These are phyloP conservation scores for Montipora efflorescens DNA, from an alignment of 64 coral and sea anemone genomes.

Conservation along the genomic window DNA sequence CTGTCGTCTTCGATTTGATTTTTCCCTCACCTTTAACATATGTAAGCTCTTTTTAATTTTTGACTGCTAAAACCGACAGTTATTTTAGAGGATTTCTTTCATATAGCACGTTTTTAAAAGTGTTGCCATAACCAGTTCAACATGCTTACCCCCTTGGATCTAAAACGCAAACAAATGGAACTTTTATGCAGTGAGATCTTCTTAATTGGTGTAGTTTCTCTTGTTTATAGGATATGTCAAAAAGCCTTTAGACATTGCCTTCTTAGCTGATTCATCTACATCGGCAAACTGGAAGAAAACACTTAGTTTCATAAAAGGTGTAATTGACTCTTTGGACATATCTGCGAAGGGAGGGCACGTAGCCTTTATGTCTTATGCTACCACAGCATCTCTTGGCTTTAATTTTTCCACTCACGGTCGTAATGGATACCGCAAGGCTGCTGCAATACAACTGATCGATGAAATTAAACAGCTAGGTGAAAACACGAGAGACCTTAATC, in stretches of 20 bases:
- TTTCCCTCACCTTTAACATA: too few relatives aligned
- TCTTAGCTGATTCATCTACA: conserved; percentile 57
- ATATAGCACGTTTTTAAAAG: too few relatives aligned
- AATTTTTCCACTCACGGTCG: conserved; percentile 18
- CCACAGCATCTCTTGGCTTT: conserved; percentile 35
- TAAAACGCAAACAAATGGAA: too few relatives aligned
- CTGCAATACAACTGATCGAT: conserved; percentile 39
- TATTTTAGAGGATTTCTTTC: too few relatives aligned
- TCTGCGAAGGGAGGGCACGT: conserved; percentile 44
- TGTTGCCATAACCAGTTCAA: too few relatives aligned
- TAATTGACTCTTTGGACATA: conserved; percentile 62
- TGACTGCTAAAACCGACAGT: too few relatives aligned
- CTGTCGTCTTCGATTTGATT: too few relatives aligned
- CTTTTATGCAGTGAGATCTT: too few relatives aligned
- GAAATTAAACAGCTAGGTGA: conserved; percentile 21
- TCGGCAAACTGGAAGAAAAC: conserved; percentile 51
- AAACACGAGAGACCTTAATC: conserved; percentile 22
- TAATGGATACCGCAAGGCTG: conserved; percentile 28
- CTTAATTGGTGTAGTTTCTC: not conserved
- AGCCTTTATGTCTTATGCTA: conserved; percentile 45
- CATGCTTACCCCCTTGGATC: too few relatives aligned
- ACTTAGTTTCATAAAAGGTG: conserved; percentile 25
- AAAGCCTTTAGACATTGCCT: conserved; percentile 50
- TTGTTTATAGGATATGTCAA: not conserved
- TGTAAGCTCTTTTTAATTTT: too few relatives aligned